A percentile compares a stretch with the other conserved stretches of the same genome.
phyloP scores from a whole-genome alignment of 2,888 invertebrate genomes.

The Leptinotarsa rubiginosa region DNA sequence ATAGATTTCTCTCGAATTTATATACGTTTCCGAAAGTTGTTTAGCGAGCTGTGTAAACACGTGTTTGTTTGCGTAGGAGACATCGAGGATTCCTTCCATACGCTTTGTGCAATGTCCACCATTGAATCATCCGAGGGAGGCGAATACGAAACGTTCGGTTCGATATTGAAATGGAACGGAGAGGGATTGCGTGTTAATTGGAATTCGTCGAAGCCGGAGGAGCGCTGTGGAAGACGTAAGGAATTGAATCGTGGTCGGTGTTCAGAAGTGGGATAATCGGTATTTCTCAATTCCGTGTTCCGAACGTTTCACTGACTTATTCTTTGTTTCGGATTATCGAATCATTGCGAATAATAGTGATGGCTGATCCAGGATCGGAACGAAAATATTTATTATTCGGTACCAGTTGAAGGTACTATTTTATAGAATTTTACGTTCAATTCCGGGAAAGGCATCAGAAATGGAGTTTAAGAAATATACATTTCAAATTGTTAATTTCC shows the following conservation, averaged over 20 bases:
- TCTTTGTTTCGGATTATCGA: background rate
- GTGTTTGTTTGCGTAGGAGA: constrained; percentile 21
- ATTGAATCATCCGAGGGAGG: constrained; percentile 14
- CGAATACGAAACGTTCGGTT: constrained; percentile 11
- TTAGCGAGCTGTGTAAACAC: constrained; percentile 27
- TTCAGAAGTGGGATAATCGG: background rate
- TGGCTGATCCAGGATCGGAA: too few species aligned
- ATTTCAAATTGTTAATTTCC: too few species aligned
- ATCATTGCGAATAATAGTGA: background rate
- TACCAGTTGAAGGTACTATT: too few species aligned
- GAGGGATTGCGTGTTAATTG: constrained; percentile 15
- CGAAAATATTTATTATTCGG: too few species aligned
- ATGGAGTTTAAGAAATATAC: too few species aligned
- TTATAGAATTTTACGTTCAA: too few species aligned
- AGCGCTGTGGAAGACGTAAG: constrained; percentile 7
- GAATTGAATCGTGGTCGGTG: constrained; percentile 6
- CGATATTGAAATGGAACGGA: constrained; percentile 20
- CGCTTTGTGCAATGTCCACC: constrained; percentile 20
- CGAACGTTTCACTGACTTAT: background rate
- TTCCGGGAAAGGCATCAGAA: too few species aligned
- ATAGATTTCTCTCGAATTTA: constrained; percentile 27
- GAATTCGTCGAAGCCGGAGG: constrained; percentile 1
- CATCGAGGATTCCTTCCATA: constrained; percentile 20
- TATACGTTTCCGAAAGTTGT: constrained; percentile 24
- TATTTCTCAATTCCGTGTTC: background rate